Percentiles rank a stretch among this genome's conserved stretches.
These are phyloP conservation scores for Hypomecis atomaria DNA, from an alignment of 2,888 invertebrate species.

Conservation along the genomic window DNA sequence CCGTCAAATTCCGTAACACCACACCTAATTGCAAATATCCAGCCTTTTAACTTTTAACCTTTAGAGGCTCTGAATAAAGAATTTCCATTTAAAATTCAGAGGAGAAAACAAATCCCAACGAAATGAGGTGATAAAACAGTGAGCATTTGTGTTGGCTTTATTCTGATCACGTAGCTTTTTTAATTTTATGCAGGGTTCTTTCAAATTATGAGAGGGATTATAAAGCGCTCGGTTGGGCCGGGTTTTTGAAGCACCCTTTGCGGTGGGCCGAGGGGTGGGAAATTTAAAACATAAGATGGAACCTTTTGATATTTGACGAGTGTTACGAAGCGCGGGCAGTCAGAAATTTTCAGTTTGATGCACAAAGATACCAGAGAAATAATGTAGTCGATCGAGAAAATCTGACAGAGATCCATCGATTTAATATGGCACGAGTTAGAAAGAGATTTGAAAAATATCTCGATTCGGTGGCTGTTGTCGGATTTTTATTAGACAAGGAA, in stretches of 20 bases:
- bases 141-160: constrained; percentile 23
- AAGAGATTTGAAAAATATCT: too few species aligned
- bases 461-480: too few species aligned
- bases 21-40: constrained; percentile 28
- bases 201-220: constrained; percentile 39
- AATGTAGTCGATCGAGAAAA: too few species aligned
- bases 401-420: too few species aligned
- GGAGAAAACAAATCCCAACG: constrained; percentile 46
- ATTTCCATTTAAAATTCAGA: constrained; percentile 57
- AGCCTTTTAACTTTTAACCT: constrained; percentile 39
- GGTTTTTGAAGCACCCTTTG: constrained; percentile 19
- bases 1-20: constrained; percentile 26
- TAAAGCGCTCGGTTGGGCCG: constrained; percentile 24
- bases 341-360: too few species aligned
- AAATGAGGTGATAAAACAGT: constrained; percentile 45
- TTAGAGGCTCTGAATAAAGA: constrained; percentile 45
- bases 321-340: too few species aligned
- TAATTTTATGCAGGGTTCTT: constrained; percentile 43
- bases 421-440: too few species aligned
- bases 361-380: too few species aligned
- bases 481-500: too few species aligned
- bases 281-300: neutral
- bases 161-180: constrained; percentile 35
- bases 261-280: neutral
- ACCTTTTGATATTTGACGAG: neutral